Percentiles rank a stretch among this genome's conserved stretches.
These are phyloP conservation scores for Acronicta aceris DNA, from an alignment of 2,888 invertebrate genomes.

Conservation along the genomic window DNA sequence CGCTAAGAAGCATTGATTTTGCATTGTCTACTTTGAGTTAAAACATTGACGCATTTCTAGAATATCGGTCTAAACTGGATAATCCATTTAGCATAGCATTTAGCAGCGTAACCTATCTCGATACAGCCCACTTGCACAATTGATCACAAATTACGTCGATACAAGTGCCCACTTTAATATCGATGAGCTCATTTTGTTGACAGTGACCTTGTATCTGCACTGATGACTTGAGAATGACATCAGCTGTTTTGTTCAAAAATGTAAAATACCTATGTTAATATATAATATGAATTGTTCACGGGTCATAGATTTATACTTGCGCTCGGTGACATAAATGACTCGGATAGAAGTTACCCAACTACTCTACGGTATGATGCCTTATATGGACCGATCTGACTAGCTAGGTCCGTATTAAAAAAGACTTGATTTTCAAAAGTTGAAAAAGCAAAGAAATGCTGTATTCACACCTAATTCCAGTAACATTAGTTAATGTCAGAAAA, in stretches of 20 bases:
- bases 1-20: too few species aligned
- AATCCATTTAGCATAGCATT: too few species aligned
- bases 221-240: slow-evolving; percentile 79
- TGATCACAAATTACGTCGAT: slow-evolving; percentile 72
- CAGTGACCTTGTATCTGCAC: slow-evolving; percentile 82
- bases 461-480: slow-evolving; percentile 23
- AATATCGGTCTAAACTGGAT: neutral
- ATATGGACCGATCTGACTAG: slow-evolving; percentile 3
- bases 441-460: slow-evolving; percentile 2
- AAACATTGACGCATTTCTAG: neutral
- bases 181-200: slow-evolving; percentile 85
- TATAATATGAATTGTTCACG: slow-evolving; percentile 40
- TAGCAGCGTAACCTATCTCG: slow-evolving; percentile 1
- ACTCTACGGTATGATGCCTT: slow-evolving; percentile 8
- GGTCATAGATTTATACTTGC: slow-evolving; percentile 38
- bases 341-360: slow-evolving; percentile 7
- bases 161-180: slow-evolving; percentile 72
- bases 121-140: slow-evolving; percentile 58
- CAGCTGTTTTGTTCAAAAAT: slow-evolving; percentile 71
- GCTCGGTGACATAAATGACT: slow-evolving; percentile 13
- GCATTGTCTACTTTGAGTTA: too few species aligned
- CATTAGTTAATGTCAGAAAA: neutral
- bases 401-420: neutral
- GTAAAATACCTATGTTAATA: slow-evolving; percentile 57
- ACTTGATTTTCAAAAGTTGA: neutral